phyloP scores from a whole-genome alignment of 2,113 vertebrate species.

The Urocolius indicus region DNA sequence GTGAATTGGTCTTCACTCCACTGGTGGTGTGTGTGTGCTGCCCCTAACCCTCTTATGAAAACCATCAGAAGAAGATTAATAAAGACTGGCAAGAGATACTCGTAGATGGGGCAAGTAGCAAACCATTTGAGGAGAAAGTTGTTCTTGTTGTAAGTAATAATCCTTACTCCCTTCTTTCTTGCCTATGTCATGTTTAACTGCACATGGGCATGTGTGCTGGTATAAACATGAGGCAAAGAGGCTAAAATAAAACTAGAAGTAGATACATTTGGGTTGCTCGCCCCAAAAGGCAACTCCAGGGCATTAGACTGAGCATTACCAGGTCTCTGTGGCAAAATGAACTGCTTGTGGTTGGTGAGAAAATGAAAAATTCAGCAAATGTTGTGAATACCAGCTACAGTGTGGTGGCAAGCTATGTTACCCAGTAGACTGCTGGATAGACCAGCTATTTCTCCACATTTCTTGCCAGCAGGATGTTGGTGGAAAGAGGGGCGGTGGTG shows the following conservation, averaged over 20 bases:
- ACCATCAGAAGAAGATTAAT: neutral
- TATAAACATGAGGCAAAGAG: neutral
- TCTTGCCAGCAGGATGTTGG: slow-evolving; percentile 4
- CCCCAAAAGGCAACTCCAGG: neutral
- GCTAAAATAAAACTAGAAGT: neutral
- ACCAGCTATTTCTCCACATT: neutral
- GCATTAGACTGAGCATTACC: neutral
- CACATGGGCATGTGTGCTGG: neutral
- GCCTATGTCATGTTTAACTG: neutral
- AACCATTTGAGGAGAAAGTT: neutral
- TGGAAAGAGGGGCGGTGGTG: neutral
- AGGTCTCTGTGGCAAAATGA: neutral
- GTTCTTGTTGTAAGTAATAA: neutral
- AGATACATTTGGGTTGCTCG: neutral
- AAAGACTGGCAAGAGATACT: neutral
- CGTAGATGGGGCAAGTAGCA: neutral
- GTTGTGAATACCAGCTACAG: neutral
- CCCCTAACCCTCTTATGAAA: neutral
- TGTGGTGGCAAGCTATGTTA: neutral
- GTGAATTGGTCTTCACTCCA: neutral
- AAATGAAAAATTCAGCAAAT: neutral
- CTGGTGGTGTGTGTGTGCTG: neutral
- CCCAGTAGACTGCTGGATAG: neutral
- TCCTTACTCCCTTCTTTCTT: neutral
- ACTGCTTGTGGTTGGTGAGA: neutral